Base-by-base conservation (phyloP, 1,140 invertebrate genomes). In the Agrypnia vestita region DNA sequence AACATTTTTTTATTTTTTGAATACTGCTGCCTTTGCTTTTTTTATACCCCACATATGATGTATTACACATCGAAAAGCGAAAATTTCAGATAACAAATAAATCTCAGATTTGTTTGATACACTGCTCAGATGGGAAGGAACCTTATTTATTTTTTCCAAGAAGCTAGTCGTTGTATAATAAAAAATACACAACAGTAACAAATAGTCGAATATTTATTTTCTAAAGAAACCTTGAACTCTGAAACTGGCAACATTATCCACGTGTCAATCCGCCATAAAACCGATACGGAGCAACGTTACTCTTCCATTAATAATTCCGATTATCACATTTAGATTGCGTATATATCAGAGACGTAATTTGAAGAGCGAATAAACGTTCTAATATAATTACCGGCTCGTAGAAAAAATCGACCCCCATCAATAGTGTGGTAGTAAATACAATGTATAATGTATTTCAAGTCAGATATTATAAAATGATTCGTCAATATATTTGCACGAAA, bases 391-490 rank as follows among this genome's bases (percentile, higher is more conserved):
- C 61, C 21, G 21, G 9, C 12, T 25, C 25, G 61, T 12, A 64
- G 35, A 64, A 13, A 43, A 64, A 71, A 53, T 11, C 9, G 8
- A 10, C 12, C 49, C 1, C 7, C 7, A 19, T 47, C 67, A 53
- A 51, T 71, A 71, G n/a, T 10, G 67, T 17, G n/a, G 44, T 69
- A 46, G n/a, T n/a, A n/a, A 46, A 46, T 69, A 21, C 51, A 46
- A 53, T 25, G 47, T 71, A 51, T 3, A 53, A 71, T 51, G 12
- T 25, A 19, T 12, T 35, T 17, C 13, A 51, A 71, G 49, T 4
- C n/a, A n/a, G n/a, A n/a, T 44, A 47, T 17, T 71, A 13, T 11
- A 19, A 71, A 71, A 71, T 53, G 19, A 53, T 17, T 47, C 46
- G 67, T 11, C 17, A 49, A 71, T 71, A 13, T 25, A 64, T 64